A percentile compares a stretch with the other conserved stretches of the same genome.
phyloP scores from a whole-genome alignment of 2,113 vertebrate genomes.

The Sula dactylatra region DNA sequence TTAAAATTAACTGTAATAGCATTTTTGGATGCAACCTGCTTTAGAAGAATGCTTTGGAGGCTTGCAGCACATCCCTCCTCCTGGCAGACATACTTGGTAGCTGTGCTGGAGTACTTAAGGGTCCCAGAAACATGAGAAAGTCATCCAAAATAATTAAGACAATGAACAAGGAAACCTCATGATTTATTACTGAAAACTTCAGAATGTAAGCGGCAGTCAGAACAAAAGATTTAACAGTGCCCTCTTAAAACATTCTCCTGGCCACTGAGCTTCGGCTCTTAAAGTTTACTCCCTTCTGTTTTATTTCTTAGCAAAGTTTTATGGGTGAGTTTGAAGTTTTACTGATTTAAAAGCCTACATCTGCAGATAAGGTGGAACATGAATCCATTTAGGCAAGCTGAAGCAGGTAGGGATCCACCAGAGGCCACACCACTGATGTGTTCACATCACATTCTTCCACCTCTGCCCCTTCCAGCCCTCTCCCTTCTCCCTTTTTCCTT shows the following conservation, averaged over 20 bases:
- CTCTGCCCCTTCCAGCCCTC: neutral
- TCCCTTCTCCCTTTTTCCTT: fast-evolving
- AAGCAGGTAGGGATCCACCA: neutral
- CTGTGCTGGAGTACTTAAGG: neutral
- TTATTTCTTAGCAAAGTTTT: neutral
- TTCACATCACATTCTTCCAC: neutral
- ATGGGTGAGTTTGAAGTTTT: neutral
- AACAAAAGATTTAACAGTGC: neutral
- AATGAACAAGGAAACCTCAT: neutral
- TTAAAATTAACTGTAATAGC: neutral
- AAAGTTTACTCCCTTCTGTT: neutral
- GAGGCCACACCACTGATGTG: neutral
- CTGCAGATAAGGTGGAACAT: neutral
- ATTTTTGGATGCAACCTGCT: neutral
- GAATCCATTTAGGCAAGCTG: neutral
- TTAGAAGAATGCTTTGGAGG: neutral
- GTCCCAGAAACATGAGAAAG: neutral
- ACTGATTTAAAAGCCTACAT: neutral
- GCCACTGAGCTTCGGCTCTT: neutral
- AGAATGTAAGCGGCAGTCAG: neutral
- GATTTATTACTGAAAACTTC: neutral
- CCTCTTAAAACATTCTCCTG: neutral
- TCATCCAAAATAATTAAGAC: neutral
- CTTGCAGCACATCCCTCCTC: neutral
- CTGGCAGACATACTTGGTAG: neutral